Percentiles rank a stretch among this genome's conserved stretches.
Evolutionary conservation across 1,140 invertebrate genomes (phyloP).

Genomic region (Bombus polaris): DNA sequence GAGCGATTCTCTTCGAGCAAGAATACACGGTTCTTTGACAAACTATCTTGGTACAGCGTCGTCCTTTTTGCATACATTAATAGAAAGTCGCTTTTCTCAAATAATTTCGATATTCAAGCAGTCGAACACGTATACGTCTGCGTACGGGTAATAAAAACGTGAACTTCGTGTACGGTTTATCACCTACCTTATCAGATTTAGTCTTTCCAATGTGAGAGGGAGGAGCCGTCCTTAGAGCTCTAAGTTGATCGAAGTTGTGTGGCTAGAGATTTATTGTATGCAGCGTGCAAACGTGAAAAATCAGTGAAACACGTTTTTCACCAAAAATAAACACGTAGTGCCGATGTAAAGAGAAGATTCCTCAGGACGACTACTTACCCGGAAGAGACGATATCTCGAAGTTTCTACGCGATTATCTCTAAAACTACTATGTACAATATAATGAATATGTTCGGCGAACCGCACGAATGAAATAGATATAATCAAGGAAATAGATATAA

Average conservation of each 20-base stretch:
- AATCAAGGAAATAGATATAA: background rate
- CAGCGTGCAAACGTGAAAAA: conserved; percentile 83
- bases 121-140: background rate
- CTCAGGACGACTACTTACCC: conserved; percentile 57
- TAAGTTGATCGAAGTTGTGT: conserved; percentile 89
- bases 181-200: conserved; percentile 92
- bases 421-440: background rate
- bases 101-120: background rate
- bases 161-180: background rate
- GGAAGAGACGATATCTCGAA: conserved; percentile 39
- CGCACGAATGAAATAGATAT: background rate
- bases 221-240: conserved; percentile 90
- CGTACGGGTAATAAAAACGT: background rate
- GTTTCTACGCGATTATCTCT: conserved; percentile 4
- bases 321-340: background rate
- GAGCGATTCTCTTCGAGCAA: background rate
- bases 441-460: background rate
- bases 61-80: background rate
- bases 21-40: conserved; percentile 1
- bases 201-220: conserved; percentile 92
- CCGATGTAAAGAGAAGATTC: background rate
- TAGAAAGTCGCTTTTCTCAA: background rate
- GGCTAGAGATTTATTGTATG: conserved; percentile 84
- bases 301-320: conserved; percentile 58
- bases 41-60: background rate